Percentiles rank a stretch among this genome's conserved stretches.
Conservation (phyloP, 2,797 vertebrate species). For the Lithobates sylvaticus region DNA sequence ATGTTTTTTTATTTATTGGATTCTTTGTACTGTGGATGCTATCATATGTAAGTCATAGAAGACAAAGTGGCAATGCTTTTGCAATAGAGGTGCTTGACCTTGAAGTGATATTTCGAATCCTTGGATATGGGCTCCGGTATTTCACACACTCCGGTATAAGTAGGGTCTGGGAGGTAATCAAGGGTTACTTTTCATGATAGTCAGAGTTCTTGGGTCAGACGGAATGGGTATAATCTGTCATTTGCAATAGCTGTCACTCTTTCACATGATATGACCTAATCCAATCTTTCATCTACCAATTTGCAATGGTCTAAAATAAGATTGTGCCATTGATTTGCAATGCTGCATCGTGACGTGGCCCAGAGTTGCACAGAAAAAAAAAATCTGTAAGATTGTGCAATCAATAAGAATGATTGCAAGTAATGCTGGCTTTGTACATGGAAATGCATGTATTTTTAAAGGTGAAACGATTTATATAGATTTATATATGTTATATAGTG, state of each 20-base stretch:
- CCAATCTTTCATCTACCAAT: constrained; percentile 52
- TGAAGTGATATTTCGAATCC: background rate
- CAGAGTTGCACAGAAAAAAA: constrained; percentile 12
- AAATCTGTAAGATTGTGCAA: constrained; percentile 24
- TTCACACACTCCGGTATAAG: background rate
- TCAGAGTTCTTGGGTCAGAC: constrained; percentile 17
- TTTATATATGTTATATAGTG: background rate
- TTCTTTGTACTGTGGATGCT: background rate
- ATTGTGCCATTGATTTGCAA: constrained; percentile 51
- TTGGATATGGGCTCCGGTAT: background rate
- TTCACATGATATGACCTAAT: constrained; percentile 38
- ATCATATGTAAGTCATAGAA: background rate
- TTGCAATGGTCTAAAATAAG: constrained; percentile 48
- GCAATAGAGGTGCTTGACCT: background rate
- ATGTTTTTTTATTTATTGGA: no score
- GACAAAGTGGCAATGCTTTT: background rate
- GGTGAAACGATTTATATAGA: background rate
- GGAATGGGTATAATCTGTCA: constrained; percentile 45
- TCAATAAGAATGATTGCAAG: constrained; percentile 23
- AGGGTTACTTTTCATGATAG: constrained; percentile 26
- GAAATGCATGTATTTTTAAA: constrained; percentile 11
- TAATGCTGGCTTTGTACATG: constrained; percentile 7
- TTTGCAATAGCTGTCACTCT: constrained; percentile 48
- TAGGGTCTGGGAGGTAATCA: background rate
- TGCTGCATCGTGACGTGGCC: constrained; percentile 20